Evolutionary conservation across 1,140 invertebrate genomes (phyloP).

Genomic region (Drosophila lini): DNA sequence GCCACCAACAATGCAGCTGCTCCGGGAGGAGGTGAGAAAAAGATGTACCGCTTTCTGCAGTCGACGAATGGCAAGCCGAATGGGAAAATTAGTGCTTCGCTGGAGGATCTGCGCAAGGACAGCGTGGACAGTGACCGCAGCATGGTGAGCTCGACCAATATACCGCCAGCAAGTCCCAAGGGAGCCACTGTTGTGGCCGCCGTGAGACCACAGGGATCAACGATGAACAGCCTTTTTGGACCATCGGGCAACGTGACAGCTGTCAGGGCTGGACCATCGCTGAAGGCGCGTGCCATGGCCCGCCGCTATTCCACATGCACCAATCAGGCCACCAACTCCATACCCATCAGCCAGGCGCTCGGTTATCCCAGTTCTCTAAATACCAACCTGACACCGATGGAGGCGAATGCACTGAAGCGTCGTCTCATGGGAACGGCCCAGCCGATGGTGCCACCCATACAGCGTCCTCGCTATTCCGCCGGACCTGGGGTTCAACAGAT

Average conservation of each 20-base stretch:
- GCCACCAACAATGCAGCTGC: not conserved
- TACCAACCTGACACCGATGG: not conserved
- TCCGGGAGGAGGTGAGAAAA: constrained; percentile 32
- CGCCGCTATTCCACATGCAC: constrained; percentile 62
- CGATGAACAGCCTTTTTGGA: constrained; percentile 35
- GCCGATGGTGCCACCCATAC: constrained; percentile 20
- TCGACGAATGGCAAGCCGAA: constrained; percentile 20
- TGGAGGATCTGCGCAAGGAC: constrained; percentile 35
- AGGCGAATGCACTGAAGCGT: constrained; percentile 42
- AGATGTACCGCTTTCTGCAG: constrained; percentile 46
- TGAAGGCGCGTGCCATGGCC: constrained; percentile 43
- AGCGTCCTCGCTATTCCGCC: constrained; percentile 53
- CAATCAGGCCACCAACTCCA: not conserved
- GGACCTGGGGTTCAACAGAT: not conserved
- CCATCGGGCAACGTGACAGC: not conserved
- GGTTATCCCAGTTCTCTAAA: not conserved
- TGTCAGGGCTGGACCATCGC: not conserved
- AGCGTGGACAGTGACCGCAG: constrained; percentile 46
- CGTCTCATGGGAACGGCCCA: constrained; percentile 21
- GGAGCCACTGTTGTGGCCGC: constrained; percentile 10
- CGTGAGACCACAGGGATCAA: constrained; percentile 13
- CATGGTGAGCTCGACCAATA: not conserved
- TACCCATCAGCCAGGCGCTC: not conserved
- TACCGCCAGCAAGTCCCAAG: not conserved
- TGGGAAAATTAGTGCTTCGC: not conserved